Evolutionary conservation across 1,140 invertebrate genomes (phyloP).

Genomic region (Ceratoteleas bidentatus): DNA sequence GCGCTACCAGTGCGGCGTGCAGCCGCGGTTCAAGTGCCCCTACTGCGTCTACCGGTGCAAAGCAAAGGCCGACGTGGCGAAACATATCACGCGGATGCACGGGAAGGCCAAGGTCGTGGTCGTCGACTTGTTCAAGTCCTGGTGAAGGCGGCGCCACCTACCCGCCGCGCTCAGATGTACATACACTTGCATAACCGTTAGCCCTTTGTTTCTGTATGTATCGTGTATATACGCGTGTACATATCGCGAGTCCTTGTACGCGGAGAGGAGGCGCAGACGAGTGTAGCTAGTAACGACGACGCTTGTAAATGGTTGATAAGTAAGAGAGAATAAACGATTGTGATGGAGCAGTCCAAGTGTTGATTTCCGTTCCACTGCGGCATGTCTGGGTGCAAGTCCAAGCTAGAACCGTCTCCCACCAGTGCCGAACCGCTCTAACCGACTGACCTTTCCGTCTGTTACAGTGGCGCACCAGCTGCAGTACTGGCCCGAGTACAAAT

Average conservation of each 20-base stretch:
- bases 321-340: no score
- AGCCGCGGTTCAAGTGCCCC: constrained; percentile 69
- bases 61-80: constrained; percentile 49
- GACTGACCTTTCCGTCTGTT: constrained; percentile 53
- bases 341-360: no score
- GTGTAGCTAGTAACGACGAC: no score
- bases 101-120: constrained; percentile 32
- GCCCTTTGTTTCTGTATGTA: no score
- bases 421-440: constrained; percentile 31
- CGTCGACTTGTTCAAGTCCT: constrained; percentile 42
- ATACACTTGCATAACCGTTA: no score
- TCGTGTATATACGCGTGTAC: no score
- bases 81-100: constrained; percentile 57
- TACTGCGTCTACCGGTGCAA: constrained; percentile 54
- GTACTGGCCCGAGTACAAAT: constrained; percentile 37
- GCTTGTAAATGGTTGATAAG: no score
- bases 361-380: constrained; percentile 7
- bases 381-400: no score
- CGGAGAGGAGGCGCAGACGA: no score
- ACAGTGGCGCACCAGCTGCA: constrained; percentile 55
- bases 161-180: not conserved
- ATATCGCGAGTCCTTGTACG: no score
- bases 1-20: constrained; percentile 77
- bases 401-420: no score
- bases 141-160: constrained; percentile 6